Percentiles rank a stretch among this genome's conserved stretches.
These are phyloP conservation scores for Sebastes fasciatus DNA, from an alignment of 2,113 vertebrate species.

Conservation along the genomic window DNA sequence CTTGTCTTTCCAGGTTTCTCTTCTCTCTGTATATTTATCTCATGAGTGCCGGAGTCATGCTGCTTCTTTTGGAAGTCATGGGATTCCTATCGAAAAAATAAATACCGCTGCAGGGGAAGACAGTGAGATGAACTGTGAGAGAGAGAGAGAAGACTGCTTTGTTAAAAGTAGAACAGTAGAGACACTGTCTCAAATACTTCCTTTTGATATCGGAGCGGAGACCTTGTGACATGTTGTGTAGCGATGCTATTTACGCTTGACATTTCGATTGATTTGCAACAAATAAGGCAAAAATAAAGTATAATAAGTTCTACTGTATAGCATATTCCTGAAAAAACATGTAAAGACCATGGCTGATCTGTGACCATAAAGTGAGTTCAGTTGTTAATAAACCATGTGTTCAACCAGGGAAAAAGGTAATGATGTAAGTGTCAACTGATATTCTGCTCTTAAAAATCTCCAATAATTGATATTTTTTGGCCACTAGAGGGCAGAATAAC, in stretches of 20 bases:
- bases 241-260: conserved; percentile 10
- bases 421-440: background rate
- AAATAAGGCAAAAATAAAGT: background rate
- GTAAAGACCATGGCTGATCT: conserved; percentile 8
- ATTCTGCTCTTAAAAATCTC: background rate
- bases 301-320: background rate
- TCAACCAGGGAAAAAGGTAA: background rate
- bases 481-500: background rate
- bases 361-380: conserved; percentile 7
- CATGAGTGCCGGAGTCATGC: conserved; percentile 23
- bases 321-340: background rate
- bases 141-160: background rate
- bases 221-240: conserved; percentile 24
- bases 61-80: conserved; percentile 35
- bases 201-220: conserved; percentile 16
- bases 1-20: conserved; percentile 34
- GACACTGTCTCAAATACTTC: conserved; percentile 25
- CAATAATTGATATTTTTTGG: background rate
- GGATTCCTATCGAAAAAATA: conserved; percentile 35
- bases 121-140: background rate
- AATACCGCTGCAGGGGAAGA: conserved; percentile 25
- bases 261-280: background rate
- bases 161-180: conserved; percentile 10
- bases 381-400: background rate
- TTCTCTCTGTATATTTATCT: conserved; percentile 6